These are phyloP conservation scores for Heliconius charithonia DNA, from an alignment of 2,888 invertebrate species.

Conservation along the genomic window DNA sequence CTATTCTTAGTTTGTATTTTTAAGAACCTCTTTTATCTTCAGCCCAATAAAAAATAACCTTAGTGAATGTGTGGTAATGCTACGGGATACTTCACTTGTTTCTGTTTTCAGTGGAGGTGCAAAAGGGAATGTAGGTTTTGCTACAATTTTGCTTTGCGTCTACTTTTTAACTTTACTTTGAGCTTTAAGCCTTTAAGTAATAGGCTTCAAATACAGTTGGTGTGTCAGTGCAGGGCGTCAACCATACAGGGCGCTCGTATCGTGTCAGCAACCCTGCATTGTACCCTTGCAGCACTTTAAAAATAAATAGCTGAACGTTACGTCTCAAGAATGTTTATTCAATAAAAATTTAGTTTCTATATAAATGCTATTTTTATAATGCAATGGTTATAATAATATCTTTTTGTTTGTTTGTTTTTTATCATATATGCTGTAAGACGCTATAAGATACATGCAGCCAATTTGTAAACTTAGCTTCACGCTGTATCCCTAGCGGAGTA, in stretches of 20 bases:
- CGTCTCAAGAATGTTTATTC: conserved; percentile 2
- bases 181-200: conserved; percentile 17
- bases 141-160: conserved; percentile 24
- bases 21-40: not conserved
- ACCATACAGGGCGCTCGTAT: conserved; percentile 9
- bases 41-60: not conserved
- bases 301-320: conserved; percentile 17
- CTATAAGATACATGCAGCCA: no score
- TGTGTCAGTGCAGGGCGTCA: conserved; percentile 1
- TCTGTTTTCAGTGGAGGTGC: conserved; percentile 24
- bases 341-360: not conserved
- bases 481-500: no score
- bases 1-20: not conserved
- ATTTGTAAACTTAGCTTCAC: no score
- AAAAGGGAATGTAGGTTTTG: conserved; percentile 31
- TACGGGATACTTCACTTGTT: conserved; percentile 28
- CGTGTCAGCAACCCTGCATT: conserved; percentile 19
- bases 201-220: conserved; percentile 24
- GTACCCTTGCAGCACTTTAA: not conserved
- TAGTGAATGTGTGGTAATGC: conserved; percentile 14
- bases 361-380: not conserved
- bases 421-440: no score
- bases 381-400: no score
- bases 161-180: conserved; percentile 25
- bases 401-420: no score